Evolutionary conservation across 2,113 vertebrate genomes (phyloP), one percentile per base, ranked within the genome.

Genomic region (Amblyornis subalaris): DNA sequence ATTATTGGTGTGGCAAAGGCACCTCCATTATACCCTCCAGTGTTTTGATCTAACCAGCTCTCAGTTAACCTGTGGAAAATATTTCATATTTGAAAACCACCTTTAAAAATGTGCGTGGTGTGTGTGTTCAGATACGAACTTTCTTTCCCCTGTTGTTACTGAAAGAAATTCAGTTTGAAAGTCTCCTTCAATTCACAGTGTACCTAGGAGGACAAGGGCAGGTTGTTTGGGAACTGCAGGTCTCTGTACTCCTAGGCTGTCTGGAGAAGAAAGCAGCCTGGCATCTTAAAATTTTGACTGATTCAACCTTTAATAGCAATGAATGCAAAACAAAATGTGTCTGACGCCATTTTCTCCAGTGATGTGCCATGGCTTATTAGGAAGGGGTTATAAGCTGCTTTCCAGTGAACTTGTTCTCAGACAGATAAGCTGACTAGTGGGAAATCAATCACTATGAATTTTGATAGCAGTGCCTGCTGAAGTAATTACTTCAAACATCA

Each of bases 391-490:
- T 96, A 97, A 96, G 96, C 96, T 96, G 96, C 90, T 91, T 90
- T 94, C 84, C 91, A 90, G 60, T 71, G 84, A 48, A 84, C 92
- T 95, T 93, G 96, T 93, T 97, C 94, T 80, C 72, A 14, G 85
- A 88, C 78, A 97, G 95, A 97, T 95, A 97, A 97, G 93, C 84
- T 91, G 92, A 94, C 96, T 85, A 87, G 96, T 95, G 91, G 97
- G 94, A 91, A 96, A 97, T 96, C 94, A 96, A 97, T 97, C 95
- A 95, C 96, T 95, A 89, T 93, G 96, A 97, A 96, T 97, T 96
- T 92, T 96, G 93, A 97, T 94, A 96, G 93, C 95, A 93, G 89
- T 1, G 88, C 87, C 92, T 93, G 93, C 95, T 81, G 91, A 96
- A 93, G 94, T 96, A 96, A 96, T 97, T 90, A 96, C 91, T 89